Evolutionary conservation across 2,113 vertebrate species (phyloP).

Genomic region (Oncorhynchus tshawytscha): DNA sequence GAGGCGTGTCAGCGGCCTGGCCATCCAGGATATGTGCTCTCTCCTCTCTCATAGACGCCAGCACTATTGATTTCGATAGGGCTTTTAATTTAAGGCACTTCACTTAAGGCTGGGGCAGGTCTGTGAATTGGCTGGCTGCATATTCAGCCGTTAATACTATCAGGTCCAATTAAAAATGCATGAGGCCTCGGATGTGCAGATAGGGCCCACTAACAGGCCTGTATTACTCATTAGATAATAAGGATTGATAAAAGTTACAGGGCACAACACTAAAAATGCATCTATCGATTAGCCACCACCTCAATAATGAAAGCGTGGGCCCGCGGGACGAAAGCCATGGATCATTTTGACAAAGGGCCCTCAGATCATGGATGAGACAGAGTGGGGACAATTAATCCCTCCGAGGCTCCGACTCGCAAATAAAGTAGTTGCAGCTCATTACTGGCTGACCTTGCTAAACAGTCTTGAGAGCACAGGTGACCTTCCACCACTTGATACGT

Average conservation of each 20-base stretch:
- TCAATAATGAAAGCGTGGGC: slow-evolving; percentile 81
- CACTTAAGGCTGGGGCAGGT: slow-evolving; percentile 51
- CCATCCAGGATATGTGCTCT: slow-evolving; percentile 7
- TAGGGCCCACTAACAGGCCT: slow-evolving; percentile 68
- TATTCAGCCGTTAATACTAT: slow-evolving; percentile 83
- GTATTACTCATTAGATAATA: slow-evolving; percentile 86
- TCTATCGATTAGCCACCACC: slow-evolving; percentile 79
- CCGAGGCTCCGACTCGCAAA: slow-evolving; percentile 78
- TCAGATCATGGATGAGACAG: slow-evolving; percentile 78
- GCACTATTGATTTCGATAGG: slow-evolving; percentile 71
- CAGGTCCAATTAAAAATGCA: slow-evolving; percentile 90
- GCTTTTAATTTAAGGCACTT: slow-evolving; percentile 76
- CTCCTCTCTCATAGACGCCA: slow-evolving; percentile 52
- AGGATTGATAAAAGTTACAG: slow-evolving; percentile 82
- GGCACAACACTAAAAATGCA: slow-evolving; percentile 82
- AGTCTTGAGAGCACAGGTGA: slow-evolving; percentile 80
- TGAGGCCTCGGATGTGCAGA: slow-evolving; percentile 73
- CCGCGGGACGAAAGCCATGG: slow-evolving; percentile 76
- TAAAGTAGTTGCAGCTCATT: slow-evolving; percentile 83
- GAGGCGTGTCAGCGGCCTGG: neutral
- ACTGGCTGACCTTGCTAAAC: slow-evolving; percentile 83
- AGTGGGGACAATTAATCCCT: slow-evolving; percentile 86
- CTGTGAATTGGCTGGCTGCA: slow-evolving; percentile 64
- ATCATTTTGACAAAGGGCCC: slow-evolving; percentile 82
- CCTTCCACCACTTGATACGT: slow-evolving; percentile 78